Evolutionary conservation across 2,113 vertebrate species (phyloP), one percentile per base, ranked within the genome.

Genomic region (Corythornis madagascariensis): DNA sequence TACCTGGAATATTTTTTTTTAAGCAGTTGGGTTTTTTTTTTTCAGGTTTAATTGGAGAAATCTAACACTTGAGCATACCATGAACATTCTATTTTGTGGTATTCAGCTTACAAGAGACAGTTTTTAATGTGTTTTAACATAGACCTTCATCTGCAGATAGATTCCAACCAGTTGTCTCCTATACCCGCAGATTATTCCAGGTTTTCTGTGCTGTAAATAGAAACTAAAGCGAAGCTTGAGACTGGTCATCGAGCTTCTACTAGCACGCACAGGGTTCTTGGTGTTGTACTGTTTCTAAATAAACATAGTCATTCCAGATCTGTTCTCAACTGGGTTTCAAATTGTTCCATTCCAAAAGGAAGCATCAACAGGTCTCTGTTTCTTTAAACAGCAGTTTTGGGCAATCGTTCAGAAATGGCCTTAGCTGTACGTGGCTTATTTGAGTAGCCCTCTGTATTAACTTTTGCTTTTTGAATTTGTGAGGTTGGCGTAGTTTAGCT

Each of bases 141-240:
- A 81, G 52, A 74, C 50, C 26, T 78, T 25, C 14, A 9, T 61
- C 40, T 83, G 61, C 59, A 90, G 88, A 76, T 93, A 78, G 47
- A 15, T 50, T 91, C 42, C 55, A 76, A 87, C 75, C 56, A 77
- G 40, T 79, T 78, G 31, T 48, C 61, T 88, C 25, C 38, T 81
- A 7, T 19, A 73, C 26, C 61, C 86, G 74, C 59, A 89, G 72
- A 88, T 90, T 76, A 63, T 70, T 93, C 50, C 72, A 76, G 59
- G 35, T 75, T 80, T 94, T 87, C 77, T 84, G 52, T 73, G 83
- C 81, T 86, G 66, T 83, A 79, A 86, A 83, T 47, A 78, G 64
- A 86, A 87, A 61, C 47, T 50, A 42, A 74, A 86, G 50, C 61
- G 55, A 78, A 79, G n/a, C 47, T 60, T 74, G 70, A 76, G 78